Base-by-base conservation (phyloP, 2,113 vertebrate genomes). In the Crotalus tigris region DNA sequence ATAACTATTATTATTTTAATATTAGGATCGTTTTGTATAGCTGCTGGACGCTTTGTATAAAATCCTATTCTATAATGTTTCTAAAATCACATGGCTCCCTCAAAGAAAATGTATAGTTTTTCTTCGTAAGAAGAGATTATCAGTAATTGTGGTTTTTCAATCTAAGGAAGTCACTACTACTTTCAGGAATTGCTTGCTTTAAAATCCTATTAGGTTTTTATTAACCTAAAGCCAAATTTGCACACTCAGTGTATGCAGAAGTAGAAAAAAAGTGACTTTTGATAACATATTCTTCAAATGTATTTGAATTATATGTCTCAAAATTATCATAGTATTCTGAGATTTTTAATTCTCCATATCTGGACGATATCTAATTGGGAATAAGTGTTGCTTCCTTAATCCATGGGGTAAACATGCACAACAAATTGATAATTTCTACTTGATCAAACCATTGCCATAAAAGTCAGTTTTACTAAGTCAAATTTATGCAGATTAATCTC, bases 61-160 rank as follows among this genome's bases (percentile, higher is more conserved):
- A 87, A 26, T 44, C 88, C 13, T 12, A 8, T 89, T 26, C 51
- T 15, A 15, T 53, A 29, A 57, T 0, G 0, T 57, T 81, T 81
- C 33, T 81, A 19, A 81, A 44, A 39, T 44, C 33, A 44, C 17
- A 75, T 2, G 17, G 17, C 75, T 39, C 17, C 17, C 33, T 39
- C 69, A 81, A 44, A 81, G 75, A 81, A 81, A 81, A 81, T 51
- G 92, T 59, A 3, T 10, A 13, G 17, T 75, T 69, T 59, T 58
- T 53, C 53, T 86, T 81, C 3, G 0, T 85, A 86, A 88, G 21
- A 81, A 33, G 75, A 26, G 3, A 0, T 0, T 4, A 0, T 1
- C 7, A 54, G 15, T 53, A 69, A 3, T 57, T 29, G 29, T 46
- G 53, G 21, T 7, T 13, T 75, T 23, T 81, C 17, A 81, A 44